These are phyloP conservation scores for Xylocopa sonorina DNA, from an alignment of 1,140 invertebrate genomes.

Conservation along the genomic window DNA sequence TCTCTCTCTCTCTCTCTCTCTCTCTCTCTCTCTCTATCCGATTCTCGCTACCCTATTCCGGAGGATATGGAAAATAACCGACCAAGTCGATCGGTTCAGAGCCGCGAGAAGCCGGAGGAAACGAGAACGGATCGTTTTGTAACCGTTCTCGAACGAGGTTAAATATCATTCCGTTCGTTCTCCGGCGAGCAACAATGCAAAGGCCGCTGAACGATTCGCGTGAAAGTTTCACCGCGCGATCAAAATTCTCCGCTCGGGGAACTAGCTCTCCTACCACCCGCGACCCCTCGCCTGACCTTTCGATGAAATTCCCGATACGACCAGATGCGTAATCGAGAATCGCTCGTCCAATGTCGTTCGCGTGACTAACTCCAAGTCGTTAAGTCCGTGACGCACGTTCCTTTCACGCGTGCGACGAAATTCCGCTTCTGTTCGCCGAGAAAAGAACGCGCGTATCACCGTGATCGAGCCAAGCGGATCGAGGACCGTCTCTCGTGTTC, in stretches of 20 bases:
- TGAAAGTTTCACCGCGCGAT: slow-evolving; percentile 61
- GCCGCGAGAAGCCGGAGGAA: slow-evolving; percentile 27
- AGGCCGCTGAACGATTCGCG: slow-evolving; percentile 57
- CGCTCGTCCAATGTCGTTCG: no score
- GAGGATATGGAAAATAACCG: no score
- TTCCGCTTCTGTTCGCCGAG: no score
- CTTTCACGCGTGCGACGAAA: no score
- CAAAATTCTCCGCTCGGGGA: slow-evolving; percentile 49
- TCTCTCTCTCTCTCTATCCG: background rate
- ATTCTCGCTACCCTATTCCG: background rate
- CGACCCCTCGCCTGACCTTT: no score
- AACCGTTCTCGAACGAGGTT: slow-evolving; percentile 58
- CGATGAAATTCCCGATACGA: background rate
- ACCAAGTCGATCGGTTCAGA: no score
- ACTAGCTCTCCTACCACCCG: slow-evolving; percentile 35
- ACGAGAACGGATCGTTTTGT: slow-evolving; percentile 52
- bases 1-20: background rate
- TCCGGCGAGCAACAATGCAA: slow-evolving; percentile 43
- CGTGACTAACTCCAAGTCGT: no score
- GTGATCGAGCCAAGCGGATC: no score
- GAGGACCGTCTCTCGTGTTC: background rate
- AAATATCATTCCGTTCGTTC: slow-evolving; percentile 53
- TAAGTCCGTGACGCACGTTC: no score
- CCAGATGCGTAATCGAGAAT: no score
- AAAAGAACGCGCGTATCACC: no score